phyloP scores from a whole-genome alignment of 2,797 vertebrate species.

The Ceryle rudis region DNA sequence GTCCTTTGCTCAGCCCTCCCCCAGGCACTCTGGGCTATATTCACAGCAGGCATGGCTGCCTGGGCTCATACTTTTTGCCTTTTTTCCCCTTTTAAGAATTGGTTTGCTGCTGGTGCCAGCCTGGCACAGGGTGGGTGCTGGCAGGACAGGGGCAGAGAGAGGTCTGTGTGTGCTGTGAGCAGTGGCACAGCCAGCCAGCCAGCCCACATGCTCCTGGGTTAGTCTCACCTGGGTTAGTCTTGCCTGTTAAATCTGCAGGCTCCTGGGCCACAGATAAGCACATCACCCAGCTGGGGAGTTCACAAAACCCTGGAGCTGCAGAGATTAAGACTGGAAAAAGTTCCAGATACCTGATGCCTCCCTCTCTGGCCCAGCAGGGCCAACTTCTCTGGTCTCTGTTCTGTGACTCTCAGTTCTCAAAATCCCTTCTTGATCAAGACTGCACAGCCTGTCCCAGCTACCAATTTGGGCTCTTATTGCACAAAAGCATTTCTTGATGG shows the following conservation, averaged over 20 bases:
- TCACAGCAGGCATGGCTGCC: not conserved
- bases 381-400: not conserved
- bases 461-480: accelerated
- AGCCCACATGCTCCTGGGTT: not conserved
- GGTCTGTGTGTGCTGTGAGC: not conserved
- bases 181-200: accelerated
- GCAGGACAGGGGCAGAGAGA: not conserved
- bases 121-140: not conserved
- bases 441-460: not conserved
- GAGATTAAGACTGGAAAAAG: not conserved
- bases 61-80: not conserved
- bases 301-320: not conserved
- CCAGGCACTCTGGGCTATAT: slow-evolving; percentile 47
- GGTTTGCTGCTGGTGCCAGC: not conserved
- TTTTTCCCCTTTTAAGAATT: not conserved
- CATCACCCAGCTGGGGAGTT: not conserved
- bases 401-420: not conserved
- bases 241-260: not conserved
- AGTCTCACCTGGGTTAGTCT: not conserved
- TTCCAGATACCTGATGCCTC: not conserved
- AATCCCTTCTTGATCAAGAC: not conserved
- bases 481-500: slow-evolving; percentile 3
- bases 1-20: slow-evolving; percentile 49
- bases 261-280: not conserved
- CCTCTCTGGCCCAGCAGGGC: not conserved